Evolutionary conservation across 1,140 invertebrate genomes (phyloP).

Genomic region (Venturia canescens): DNA sequence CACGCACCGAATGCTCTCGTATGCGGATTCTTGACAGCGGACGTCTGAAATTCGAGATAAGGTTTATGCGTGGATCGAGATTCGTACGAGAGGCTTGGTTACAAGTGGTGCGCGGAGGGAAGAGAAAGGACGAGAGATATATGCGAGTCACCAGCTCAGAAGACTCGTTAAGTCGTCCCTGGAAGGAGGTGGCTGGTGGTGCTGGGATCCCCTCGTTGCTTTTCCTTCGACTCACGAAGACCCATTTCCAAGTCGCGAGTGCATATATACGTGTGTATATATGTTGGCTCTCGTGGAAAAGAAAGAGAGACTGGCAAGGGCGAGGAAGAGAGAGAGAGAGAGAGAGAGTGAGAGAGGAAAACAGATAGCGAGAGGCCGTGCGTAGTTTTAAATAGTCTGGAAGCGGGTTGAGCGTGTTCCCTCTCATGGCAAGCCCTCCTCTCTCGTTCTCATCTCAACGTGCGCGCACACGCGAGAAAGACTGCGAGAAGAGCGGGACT

Average conservation of each 20-base stretch:
- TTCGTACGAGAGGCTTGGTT: not conserved
- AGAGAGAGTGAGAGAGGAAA: slow-evolving; percentile 6
- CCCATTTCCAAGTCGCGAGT: slow-evolving; percentile 21
- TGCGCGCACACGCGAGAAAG: slow-evolving; percentile 30
- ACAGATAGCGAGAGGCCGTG: slow-evolving; percentile 53
- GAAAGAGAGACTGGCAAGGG: slow-evolving; percentile 24
- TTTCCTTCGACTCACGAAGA: slow-evolving; percentile 37
- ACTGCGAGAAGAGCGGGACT: not conserved
- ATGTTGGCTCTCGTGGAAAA: slow-evolving; percentile 31
- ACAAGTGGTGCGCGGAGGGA: not conserved
- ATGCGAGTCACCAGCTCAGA: slow-evolving; percentile 56
- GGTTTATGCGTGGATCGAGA: not conserved
- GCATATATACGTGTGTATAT: slow-evolving; percentile 2
- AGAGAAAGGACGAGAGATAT: slow-evolving; percentile 21
- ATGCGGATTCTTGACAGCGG: not conserved
- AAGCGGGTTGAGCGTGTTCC: slow-evolving; percentile 62
- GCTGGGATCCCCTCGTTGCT: slow-evolving; percentile 54
- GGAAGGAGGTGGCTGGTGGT: slow-evolving; percentile 46
- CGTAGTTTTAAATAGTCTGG: slow-evolving; percentile 77
- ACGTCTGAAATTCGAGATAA: not conserved
- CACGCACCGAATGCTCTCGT: not conserved
- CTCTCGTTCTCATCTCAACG: not conserved
- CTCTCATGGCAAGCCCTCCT: slow-evolving; percentile 1
- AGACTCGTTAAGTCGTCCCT: slow-evolving; percentile 70
- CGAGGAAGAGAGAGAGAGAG: slow-evolving; percentile 20